phyloP scores from a whole-genome alignment of 2,888 invertebrate species.

The Bombyx huttoni region DNA sequence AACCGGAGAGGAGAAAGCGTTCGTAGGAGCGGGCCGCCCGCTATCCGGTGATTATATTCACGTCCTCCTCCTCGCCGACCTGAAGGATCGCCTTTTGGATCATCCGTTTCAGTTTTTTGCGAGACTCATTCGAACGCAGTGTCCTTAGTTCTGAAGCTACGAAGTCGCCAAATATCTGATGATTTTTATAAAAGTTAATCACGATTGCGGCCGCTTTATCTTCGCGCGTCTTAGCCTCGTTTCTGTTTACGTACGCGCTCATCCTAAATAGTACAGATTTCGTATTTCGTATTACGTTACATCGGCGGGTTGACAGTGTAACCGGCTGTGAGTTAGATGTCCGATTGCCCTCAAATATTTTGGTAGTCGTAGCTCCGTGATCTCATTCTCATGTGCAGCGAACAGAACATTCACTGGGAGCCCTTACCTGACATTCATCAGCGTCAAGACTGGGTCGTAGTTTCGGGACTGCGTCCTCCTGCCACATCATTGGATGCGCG shows the following conservation, averaged over 20 bases:
- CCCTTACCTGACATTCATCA: conserved; percentile 51
- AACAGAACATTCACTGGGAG: neutral
- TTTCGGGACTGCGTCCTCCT: conserved; percentile 39
- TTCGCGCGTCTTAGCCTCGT: too few species aligned
- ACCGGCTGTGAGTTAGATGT: neutral
- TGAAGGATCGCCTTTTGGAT: conserved; percentile 58
- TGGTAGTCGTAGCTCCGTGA: neutral
- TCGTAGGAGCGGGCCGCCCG: conserved; percentile 17
- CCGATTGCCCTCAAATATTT: neutral
- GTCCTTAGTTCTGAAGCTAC: conserved; percentile 60
- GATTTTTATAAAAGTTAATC: neutral
- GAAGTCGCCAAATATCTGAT: conserved; percentile 59
- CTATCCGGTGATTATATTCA: conserved; percentile 28
- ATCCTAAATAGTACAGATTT: too few species aligned
- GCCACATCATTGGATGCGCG: conserved; percentile 43
- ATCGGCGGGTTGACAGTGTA: neutral
- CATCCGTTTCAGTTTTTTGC: conserved; percentile 48
- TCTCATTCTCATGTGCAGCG: neutral
- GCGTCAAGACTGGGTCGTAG: conserved; percentile 36
- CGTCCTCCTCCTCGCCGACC: conserved; percentile 50
- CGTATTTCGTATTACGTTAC: too few species aligned
- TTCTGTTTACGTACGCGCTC: too few species aligned
- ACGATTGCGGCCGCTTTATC: neutral
- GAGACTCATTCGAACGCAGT: conserved; percentile 41
- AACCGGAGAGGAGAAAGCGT: conserved; percentile 13